Base-by-base conservation (phyloP, 2,888 invertebrate genomes). In the Campaea margaritaria region DNA sequence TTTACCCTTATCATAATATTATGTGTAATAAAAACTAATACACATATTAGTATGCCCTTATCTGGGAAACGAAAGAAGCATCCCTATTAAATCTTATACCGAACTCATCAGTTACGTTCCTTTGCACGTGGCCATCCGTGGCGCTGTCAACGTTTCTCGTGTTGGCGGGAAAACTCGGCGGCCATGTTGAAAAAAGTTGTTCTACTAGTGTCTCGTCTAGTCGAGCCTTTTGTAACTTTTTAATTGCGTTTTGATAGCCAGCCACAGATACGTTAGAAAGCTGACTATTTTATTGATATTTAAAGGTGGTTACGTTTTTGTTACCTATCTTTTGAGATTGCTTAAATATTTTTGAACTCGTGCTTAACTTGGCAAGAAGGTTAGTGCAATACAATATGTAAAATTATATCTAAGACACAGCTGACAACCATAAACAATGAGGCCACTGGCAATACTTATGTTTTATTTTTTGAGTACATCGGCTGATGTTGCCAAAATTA, bases 131-230 rank as follows among this genome's bases (percentile, higher is more conserved):
- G 82, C 79, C 56, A 54, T 62, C 52, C 63, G 73, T 78, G 79
- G 82, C 77, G 76, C 75, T 83, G 83, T 81, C 86, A 82, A 79
- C 78, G 73, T 75, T 69, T 76, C 58, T 71, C 51, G 62, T 52
- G 50, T 67, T 70, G 79, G 83, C 84, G 83, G 81, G 80, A 81
- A 82, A 67, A 81, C 74, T 72, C 68, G 67, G 74, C 81, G 74
- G 85, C 85, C 87, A 87, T 87, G 74, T 85, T 87, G 82, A 85
- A 89, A 87, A 79, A 85, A 87, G 82, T 83, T 69, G 82, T 78
- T 72, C 67, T 69, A 76, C 82, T 77, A 78, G 81, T 79, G 70
- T 75, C 75, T 74, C 71, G 74, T 74, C 63, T 28, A 59, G n/a
- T 34, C 34, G 1, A 34, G 21, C 3, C 31, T 8, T 13, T 41